phyloP scores from a whole-genome alignment of 2,113 vertebrate species.

The Pandion haliaetus region DNA sequence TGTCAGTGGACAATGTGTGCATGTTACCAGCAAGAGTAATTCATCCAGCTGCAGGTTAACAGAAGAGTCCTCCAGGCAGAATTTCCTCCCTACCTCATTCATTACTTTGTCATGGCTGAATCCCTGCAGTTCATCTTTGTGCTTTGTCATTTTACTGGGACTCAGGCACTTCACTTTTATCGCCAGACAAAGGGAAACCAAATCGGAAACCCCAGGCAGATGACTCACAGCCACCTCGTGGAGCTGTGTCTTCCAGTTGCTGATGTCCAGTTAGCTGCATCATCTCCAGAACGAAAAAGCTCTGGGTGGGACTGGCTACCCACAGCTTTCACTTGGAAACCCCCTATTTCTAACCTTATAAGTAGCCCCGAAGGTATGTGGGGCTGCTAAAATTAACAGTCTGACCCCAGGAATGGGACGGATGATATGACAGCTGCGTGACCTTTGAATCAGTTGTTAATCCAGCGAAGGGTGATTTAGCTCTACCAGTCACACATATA shows the following conservation, averaged over 20 bases:
- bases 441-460: constrained; percentile 6
- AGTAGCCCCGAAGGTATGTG: not conserved
- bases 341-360: constrained; percentile 17
- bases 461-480: not conserved
- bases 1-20: not conserved
- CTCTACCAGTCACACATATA: not conserved
- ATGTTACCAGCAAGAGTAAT: not conserved
- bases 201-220: not conserved
- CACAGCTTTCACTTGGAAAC: constrained; percentile 19
- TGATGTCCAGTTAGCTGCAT: not conserved
- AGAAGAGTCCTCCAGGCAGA: not conserved
- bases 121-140: not conserved
- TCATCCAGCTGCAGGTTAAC: not conserved
- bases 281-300: not conserved
- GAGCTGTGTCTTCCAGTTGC: not conserved
- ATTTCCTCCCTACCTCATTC: not conserved
- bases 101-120: not conserved
- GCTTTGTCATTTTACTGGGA: not conserved
- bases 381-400: constrained; percentile 42
- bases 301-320: not conserved
- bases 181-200: not conserved
- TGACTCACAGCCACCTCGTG: not conserved
- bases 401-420: not conserved
- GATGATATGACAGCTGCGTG: constrained; percentile 34
- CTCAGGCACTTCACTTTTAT: not conserved